These are phyloP conservation scores for Eumerus sabulonum DNA, from an alignment of 2,888 invertebrate species.

Conservation along the genomic window DNA sequence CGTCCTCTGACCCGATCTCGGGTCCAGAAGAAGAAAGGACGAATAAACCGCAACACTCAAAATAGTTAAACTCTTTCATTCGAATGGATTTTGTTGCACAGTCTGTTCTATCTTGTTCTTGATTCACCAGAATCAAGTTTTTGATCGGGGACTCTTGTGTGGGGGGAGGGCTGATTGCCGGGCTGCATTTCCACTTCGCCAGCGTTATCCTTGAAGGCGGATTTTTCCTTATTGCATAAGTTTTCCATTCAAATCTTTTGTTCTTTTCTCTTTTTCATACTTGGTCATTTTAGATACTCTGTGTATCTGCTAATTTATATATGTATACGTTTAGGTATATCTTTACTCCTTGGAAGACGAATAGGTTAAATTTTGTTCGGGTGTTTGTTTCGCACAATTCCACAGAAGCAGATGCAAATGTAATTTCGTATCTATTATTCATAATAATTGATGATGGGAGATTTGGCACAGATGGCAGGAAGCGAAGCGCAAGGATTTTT, in stretches of 20 bases:
- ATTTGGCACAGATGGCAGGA: too few species aligned
- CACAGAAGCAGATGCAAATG: conserved; percentile 7
- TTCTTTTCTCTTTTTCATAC: too few species aligned
- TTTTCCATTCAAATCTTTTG: conserved; percentile 6
- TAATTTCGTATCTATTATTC: conserved; percentile 17
- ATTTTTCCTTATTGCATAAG: conserved; percentile 20
- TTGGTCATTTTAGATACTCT: background rate
- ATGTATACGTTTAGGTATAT: conserved; percentile 17
- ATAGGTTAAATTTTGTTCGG: too few species aligned
- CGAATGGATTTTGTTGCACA: conserved; percentile 49
- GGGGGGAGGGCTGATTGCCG: too few species aligned
- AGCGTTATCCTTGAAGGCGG: conserved; percentile 21
- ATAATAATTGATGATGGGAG: conserved; percentile 1
- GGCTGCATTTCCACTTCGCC: conserved; percentile 10
- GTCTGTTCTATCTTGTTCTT: conserved; percentile 14
- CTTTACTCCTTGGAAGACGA: background rate
- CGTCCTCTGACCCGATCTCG: too few species aligned
- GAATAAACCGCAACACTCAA: background rate
- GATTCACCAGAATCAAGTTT: background rate
- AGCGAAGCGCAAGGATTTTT: too few species aligned
- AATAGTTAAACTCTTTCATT: conserved; percentile 63
- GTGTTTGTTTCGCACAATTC: too few species aligned
- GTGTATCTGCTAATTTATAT: conserved; percentile 22
- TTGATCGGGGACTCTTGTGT: too few species aligned
- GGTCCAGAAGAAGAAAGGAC: too few species aligned